Evolutionary conservation across 2,888 invertebrate species (phyloP).

Genomic region (Euplagia quadripunctaria): DNA sequence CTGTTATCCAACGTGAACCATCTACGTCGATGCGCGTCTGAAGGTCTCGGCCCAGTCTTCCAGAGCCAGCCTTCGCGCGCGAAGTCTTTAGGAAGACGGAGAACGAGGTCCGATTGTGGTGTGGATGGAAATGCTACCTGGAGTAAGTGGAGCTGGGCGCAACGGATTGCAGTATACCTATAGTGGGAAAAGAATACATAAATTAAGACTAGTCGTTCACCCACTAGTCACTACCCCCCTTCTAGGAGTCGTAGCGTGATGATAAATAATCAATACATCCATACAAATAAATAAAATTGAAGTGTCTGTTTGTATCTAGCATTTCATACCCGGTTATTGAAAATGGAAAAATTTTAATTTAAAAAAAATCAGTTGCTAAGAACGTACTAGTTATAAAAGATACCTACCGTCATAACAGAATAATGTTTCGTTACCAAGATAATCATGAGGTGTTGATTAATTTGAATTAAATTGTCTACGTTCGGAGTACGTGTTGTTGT

Average conservation of each 20-base stretch:
- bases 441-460: no score
- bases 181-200: not conserved
- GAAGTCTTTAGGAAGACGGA: slow-evolving; percentile 93
- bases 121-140: slow-evolving; percentile 94
- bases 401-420: no score
- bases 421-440: no score
- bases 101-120: slow-evolving; percentile 90
- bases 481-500: no score
- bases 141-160: slow-evolving; percentile 93
- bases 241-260: not conserved
- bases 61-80: slow-evolving; percentile 95
- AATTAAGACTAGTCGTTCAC: not conserved
- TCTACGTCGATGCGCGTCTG: slow-evolving; percentile 93
- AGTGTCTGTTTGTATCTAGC: no score
- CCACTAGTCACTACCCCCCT: not conserved
- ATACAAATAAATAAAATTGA: no score
- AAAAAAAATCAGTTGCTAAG: no score
- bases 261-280: not conserved
- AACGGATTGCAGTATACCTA: slow-evolving; percentile 92
- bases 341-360: no score
- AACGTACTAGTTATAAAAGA: no score
- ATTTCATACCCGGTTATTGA: no score
- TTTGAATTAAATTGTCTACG: no score
- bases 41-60: slow-evolving; percentile 95
- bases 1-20: slow-evolving; percentile 97